These are phyloP conservation scores for Thunnus maccoyii DNA, from an alignment of 2,113 vertebrate species.

Conservation along the genomic window DNA sequence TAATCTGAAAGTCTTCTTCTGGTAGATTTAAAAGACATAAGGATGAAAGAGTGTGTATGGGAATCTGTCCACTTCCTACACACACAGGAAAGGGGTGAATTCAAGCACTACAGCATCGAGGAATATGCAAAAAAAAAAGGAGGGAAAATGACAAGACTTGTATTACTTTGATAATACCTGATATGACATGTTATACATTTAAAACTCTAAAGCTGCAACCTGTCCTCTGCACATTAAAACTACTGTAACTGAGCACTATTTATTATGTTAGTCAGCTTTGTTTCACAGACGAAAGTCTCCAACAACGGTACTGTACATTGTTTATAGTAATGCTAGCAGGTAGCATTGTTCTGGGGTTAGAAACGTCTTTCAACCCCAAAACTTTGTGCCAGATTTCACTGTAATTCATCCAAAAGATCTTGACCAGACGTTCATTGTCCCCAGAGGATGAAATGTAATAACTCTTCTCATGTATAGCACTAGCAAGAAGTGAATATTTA, in stretches of 20 bases:
- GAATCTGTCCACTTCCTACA: constrained; percentile 48
- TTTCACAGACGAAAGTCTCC: too few relatives aligned
- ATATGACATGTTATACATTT: constrained; percentile 37
- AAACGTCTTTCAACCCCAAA: too few relatives aligned
- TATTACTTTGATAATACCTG: constrained; percentile 24
- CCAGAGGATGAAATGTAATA: too few relatives aligned
- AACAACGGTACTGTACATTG: too few relatives aligned
- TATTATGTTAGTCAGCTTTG: not conserved
- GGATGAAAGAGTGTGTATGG: constrained; percentile 76
- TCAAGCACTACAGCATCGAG: constrained; percentile 6
- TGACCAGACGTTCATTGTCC: too few relatives aligned
- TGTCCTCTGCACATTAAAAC: constrained; percentile 1
- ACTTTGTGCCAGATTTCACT: too few relatives aligned
- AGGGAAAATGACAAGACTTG: constrained; percentile 6
- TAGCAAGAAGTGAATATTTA: too few relatives aligned
- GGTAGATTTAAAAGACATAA: constrained; percentile 77
- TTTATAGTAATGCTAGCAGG: too few relatives aligned
- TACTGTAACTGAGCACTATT: not conserved
- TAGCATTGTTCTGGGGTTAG: too few relatives aligned
- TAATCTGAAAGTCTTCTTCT: constrained; percentile 74
- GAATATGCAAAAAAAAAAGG: not conserved
- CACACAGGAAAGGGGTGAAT: constrained; percentile 40
- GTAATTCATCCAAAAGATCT: too few relatives aligned
- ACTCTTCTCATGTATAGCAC: too few relatives aligned
- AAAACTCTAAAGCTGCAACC: constrained; percentile 25